Conservation (phyloP, 2,113 vertebrate genomes). For the Serilophus lunatus region DNA sequence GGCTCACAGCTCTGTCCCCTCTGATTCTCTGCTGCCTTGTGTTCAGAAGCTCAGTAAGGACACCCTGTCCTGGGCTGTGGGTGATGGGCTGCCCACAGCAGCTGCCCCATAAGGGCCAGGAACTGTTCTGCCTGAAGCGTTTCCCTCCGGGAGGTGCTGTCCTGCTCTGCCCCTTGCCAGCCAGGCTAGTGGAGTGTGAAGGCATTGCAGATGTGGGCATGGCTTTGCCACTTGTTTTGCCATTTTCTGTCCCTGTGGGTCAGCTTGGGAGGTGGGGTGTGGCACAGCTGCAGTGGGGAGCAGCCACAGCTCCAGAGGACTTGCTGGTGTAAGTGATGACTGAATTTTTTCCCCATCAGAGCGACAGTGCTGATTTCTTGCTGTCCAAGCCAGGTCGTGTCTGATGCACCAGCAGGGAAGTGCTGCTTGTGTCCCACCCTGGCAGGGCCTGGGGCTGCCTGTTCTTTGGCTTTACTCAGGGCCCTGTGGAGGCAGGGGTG, state of each 20-base stretch:
- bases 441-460: not conserved
- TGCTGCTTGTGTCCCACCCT: not conserved
- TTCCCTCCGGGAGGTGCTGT: not conserved
- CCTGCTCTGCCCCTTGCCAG: not conserved
- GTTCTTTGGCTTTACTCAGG: not conserved
- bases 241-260: rapidly evolving
- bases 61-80: rapidly evolving
- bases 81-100: not conserved
- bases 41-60: not conserved
- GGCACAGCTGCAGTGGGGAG: not conserved
- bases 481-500: rapidly evolving
- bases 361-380: constrained; percentile 71
- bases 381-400: constrained; percentile 61
- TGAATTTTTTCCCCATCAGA: constrained; percentile 76
- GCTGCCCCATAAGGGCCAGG: not conserved
- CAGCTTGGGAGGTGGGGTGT: not conserved
- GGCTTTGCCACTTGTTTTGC: not conserved
- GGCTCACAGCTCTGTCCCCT: not conserved
- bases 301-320: not conserved
- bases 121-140: not conserved
- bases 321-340: constrained; percentile 72
- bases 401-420: constrained; percentile 65
- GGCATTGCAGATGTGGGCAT: not conserved
- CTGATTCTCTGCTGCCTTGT: too few relatives aligned
- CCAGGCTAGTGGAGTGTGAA: too few relatives aligned